Conservation (phyloP, 2,113 vertebrate genomes). For the Pelecanus crispus region DNA sequence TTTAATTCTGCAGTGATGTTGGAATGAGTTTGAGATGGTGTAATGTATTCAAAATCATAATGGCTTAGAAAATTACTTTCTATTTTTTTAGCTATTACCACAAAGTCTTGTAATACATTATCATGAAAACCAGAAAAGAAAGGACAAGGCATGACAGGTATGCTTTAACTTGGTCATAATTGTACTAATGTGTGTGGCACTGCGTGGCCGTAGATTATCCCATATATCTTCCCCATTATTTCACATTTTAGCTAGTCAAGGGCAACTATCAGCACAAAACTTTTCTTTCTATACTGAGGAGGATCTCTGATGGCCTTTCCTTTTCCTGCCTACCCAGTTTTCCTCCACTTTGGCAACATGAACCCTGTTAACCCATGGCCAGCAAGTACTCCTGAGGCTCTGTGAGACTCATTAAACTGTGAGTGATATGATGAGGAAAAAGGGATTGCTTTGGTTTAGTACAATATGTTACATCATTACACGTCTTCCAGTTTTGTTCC, state of each 20-base stretch:
- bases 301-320: neutral
- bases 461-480: neutral
- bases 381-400: neutral
- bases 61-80: constrained; percentile 43
- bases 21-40: constrained; percentile 2
- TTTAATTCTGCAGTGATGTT: neutral
- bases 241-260: neutral
- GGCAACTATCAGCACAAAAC: neutral
- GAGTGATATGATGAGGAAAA: neutral
- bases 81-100: constrained; percentile 36
- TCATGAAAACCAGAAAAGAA: neutral
- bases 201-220: neutral
- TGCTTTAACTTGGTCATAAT: constrained; percentile 13
- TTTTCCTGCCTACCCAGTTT: neutral
- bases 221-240: neutral
- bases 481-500: neutral
- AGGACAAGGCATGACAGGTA: neutral
- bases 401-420: neutral
- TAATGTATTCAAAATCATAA: constrained; percentile 36
- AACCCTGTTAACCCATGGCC: neutral
- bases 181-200: neutral
- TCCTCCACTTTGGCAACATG: neutral
- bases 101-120: constrained; percentile 19
- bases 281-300: neutral
- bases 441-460: neutral